Conservation (phyloP, 2,797 vertebrate genomes). For the Neosilurus hyrtlii region DNA sequence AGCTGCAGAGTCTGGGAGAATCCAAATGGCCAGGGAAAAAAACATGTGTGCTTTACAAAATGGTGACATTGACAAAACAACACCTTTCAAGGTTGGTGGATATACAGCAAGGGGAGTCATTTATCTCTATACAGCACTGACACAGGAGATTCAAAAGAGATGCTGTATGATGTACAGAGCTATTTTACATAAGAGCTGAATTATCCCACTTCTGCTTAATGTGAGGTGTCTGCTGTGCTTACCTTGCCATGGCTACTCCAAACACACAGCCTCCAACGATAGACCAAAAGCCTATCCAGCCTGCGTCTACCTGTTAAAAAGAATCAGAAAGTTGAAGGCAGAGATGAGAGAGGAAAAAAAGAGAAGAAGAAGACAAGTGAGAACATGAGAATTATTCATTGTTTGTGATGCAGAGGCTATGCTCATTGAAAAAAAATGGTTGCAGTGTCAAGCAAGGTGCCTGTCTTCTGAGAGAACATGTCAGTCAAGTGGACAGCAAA, state of each 20-base stretch:
- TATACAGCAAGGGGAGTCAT: conserved; percentile 27
- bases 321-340: neutral
- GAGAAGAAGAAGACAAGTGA: neutral
- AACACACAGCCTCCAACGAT: conserved; percentile 92
- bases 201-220: conserved; percentile 13
- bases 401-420: conserved; percentile 44
- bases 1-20: conserved; percentile 46
- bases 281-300: conserved; percentile 99
- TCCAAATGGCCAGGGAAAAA: conserved; percentile 15
- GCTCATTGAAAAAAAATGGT: conserved; percentile 21
- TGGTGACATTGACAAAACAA: conserved; percentile 35
- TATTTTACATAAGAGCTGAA: conserved; percentile 12
- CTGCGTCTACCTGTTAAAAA: conserved; percentile 85
- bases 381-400: conserved; percentile 28
- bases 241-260: conserved; percentile 95
- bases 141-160: conserved; percentile 26
- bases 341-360: neutral
- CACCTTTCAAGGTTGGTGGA: conserved; percentile 40
- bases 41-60: conserved; percentile 30
- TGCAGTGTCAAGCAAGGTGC: conserved; percentile 12
- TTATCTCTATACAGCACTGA: conserved; percentile 30
- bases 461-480: conserved; percentile 25
- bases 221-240: conserved; percentile 40
- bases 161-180: conserved; percentile 16
- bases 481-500: conserved; percentile 44